These are phyloP conservation scores for Drosophila trapezifrons DNA, from an alignment of 1,140 invertebrate species.

Conservation along the genomic window DNA sequence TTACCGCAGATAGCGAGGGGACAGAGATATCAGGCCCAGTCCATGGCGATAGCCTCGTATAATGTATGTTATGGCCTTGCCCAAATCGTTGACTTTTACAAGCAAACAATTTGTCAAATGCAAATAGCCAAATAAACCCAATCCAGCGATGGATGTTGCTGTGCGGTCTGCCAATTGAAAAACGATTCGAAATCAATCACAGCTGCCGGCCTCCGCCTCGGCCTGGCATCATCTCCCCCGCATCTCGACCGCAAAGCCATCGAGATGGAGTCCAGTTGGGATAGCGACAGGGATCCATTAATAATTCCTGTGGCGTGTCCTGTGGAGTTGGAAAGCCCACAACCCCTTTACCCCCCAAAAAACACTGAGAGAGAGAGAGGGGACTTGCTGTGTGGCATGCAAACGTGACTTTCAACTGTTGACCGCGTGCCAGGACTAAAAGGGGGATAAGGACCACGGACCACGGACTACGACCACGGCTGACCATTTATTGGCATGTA, in stretches of 20 bases:
- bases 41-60: background rate
- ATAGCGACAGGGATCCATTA: slow-evolving; percentile 68
- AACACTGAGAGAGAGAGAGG: slow-evolving; percentile 10
- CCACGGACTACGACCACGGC: slow-evolving; percentile 2
- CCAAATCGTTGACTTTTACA: slow-evolving; percentile 70
- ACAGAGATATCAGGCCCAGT: slow-evolving; percentile 5
- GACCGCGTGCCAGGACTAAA: slow-evolving; percentile 62
- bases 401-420: slow-evolving; percentile 79
- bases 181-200: slow-evolving; percentile 84
- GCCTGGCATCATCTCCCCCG: slow-evolving; percentile 8
- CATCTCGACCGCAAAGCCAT: slow-evolving; percentile 30
- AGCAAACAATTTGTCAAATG: slow-evolving; percentile 83
- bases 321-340: slow-evolving; percentile 34
- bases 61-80: slow-evolving; percentile 54
- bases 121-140: slow-evolving; percentile 80
- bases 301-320: slow-evolving; percentile 80
- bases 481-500: slow-evolving; percentile 79
- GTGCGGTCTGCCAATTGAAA: slow-evolving; percentile 77
- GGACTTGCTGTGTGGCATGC: slow-evolving; percentile 32
- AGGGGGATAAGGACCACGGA: slow-evolving; percentile 2
- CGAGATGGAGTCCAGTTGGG: slow-evolving; percentile 27
- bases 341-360: slow-evolving; percentile 18
- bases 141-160: slow-evolving; percentile 6
- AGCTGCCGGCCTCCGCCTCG: slow-evolving; percentile 42
- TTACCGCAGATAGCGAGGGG: slow-evolving; percentile 49